These are phyloP conservation scores for Thera obeliscata DNA, from an alignment of 2,888 invertebrate species.

Conservation along the genomic window DNA sequence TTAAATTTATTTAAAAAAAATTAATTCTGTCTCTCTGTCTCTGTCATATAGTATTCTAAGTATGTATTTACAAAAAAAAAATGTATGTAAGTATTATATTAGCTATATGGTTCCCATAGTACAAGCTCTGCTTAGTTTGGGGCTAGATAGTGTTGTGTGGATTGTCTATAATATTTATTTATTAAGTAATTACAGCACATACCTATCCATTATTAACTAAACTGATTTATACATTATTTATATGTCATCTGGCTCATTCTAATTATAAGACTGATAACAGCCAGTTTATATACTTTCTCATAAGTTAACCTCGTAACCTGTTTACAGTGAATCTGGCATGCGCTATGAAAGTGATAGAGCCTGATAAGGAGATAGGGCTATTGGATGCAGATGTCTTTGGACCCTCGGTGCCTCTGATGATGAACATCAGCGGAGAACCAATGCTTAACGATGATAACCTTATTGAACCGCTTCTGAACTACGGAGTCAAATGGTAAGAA, in stretches of 20 bases:
- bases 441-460: constrained; percentile 90
- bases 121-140: too few species aligned
- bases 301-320: constrained; percentile 32
- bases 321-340: constrained; percentile 92
- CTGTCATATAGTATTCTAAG: too few species aligned
- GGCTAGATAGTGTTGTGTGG: too few species aligned
- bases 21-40: too few species aligned
- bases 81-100: too few species aligned
- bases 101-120: too few species aligned
- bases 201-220: too few species aligned
- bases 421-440: constrained; percentile 95
- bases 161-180: too few species aligned
- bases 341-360: constrained; percentile 87
- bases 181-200: too few species aligned
- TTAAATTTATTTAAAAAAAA: too few species aligned
- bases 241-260: background rate
- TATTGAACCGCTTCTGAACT: constrained; percentile 95
- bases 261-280: background rate
- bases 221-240: too few species aligned
- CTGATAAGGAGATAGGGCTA: constrained; percentile 90
- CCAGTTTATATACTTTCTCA: background rate
- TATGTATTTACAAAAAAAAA: too few species aligned
- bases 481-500: constrained; percentile 94
- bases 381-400: constrained; percentile 98
- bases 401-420: constrained; percentile 96